Conservation (phyloP, 1,140 invertebrate species). For the Drosophila lacertosa region DNA sequence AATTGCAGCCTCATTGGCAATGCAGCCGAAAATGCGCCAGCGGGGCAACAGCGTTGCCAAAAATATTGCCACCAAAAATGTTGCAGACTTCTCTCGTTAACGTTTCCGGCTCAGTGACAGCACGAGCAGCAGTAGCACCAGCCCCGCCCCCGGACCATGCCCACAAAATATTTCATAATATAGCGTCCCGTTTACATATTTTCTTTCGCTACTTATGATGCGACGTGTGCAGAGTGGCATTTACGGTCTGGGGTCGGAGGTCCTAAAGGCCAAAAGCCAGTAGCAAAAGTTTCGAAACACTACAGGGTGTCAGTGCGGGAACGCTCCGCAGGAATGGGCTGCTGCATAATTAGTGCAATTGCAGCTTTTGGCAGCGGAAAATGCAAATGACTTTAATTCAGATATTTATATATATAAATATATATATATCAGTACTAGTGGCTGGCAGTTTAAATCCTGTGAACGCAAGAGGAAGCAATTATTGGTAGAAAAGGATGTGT, state of each 20-base stretch:
- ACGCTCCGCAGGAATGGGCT: neutral
- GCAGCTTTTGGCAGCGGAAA: conserved; percentile 39
- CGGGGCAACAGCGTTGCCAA: conserved; percentile 40
- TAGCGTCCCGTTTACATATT: conserved; percentile 38
- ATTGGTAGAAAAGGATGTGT: neutral
- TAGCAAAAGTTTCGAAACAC: conserved; percentile 31
- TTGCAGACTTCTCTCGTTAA: conserved; percentile 65
- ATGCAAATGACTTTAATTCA: conserved; percentile 55
- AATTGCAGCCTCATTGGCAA: conserved; percentile 26
- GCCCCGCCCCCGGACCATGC: conserved; percentile 7
- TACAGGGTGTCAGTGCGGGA: neutral
- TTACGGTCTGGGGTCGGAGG: neutral
- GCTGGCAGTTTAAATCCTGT: neutral
- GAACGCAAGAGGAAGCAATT: neutral
- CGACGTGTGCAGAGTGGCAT: neutral
- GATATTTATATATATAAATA: conserved; percentile 30
- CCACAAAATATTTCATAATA: conserved; percentile 56
- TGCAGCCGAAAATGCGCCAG: conserved; percentile 18
- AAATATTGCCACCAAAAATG: conserved; percentile 48
- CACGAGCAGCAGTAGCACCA: conserved; percentile 3
- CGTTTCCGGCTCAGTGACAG: conserved; percentile 49
- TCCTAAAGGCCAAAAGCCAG: conserved; percentile 54
- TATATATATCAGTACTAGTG: conserved; percentile 6
- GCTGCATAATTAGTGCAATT: conserved; percentile 63
- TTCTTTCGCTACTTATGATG: conserved; percentile 18